Evolutionary conservation across 30 jellyfish, hydroid and myxozoan species (phyloP).

Genomic region (Morbakka virulenta): DNA sequence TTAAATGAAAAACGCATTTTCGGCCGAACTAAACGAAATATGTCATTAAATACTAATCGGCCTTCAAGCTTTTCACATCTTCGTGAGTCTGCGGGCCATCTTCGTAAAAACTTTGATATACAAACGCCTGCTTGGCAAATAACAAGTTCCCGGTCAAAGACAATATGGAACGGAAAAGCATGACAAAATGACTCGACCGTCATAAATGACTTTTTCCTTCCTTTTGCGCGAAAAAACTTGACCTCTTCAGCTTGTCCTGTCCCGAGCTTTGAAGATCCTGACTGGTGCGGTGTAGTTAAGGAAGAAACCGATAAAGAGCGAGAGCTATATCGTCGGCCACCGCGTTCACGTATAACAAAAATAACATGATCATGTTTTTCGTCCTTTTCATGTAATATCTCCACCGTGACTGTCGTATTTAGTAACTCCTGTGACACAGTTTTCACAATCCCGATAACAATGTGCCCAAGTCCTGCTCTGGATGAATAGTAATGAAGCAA

Average conservation of each 20-base stretch:
- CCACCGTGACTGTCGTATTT: conserved; percentile 40
- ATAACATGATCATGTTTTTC: conserved; percentile 53
- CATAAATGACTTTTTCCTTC: conserved; percentile 43
- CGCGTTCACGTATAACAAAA: conserved; percentile 16
- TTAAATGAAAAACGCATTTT: conserved; percentile 66
- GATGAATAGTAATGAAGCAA: conserved; percentile 72
- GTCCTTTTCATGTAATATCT: conserved; percentile 24
- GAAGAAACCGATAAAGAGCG: too few relatives aligned
- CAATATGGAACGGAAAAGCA: conserved; percentile 77
- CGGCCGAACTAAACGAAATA: conserved; percentile 65
- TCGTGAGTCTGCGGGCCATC: conserved; percentile 11
- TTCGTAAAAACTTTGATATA: conserved; percentile 32
- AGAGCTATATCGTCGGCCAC: conserved; percentile 24
- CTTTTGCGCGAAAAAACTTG: conserved; percentile 23
- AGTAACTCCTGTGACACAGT: conserved; percentile 77
- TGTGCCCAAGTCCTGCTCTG: conserved; percentile 69
- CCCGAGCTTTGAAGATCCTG: conserved; percentile 60
- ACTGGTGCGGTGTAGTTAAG: too few relatives aligned
- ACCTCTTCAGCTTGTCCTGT: conserved; percentile 36
- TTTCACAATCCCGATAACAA: conserved; percentile 80
- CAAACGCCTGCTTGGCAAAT: conserved; percentile 61
- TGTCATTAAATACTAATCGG: conserved; percentile 41
- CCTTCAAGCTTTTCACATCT: too few relatives aligned
- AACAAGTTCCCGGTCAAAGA: conserved; percentile 57
- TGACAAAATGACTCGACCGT: conserved; percentile 60